phyloP scores from a whole-genome alignment of 2,888 invertebrate genomes.

The Camptogramma bilineatum region DNA sequence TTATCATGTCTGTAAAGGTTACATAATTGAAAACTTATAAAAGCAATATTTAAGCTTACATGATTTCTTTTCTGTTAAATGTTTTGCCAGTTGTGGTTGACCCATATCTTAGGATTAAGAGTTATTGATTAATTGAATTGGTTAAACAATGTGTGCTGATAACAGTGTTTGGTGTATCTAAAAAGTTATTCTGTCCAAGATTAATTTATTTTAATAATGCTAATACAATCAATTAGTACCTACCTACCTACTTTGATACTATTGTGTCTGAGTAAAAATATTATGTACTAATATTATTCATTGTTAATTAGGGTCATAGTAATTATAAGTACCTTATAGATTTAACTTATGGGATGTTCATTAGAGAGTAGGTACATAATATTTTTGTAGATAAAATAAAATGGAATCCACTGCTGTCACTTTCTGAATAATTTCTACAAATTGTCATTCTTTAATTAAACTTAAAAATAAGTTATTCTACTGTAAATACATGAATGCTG shows the following conservation, averaged over 20 bases:
- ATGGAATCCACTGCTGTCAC: background rate
- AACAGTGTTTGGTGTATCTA: conserved; percentile 11
- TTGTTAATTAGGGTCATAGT: background rate
- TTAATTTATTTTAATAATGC: background rate
- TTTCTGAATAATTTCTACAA: background rate
- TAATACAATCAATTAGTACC: background rate
- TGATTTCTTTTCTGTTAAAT: background rate
- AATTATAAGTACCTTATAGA: conserved; percentile 8
- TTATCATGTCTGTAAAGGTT: too few relatives aligned
- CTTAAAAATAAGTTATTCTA: conserved; percentile 15
- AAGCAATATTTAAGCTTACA: too few relatives aligned
- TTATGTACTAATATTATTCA: background rate
- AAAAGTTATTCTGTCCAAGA: conserved; percentile 2
- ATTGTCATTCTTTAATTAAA: background rate
- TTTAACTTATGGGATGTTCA: conserved; percentile 39
- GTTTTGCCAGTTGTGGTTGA: background rate
- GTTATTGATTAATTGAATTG: background rate
- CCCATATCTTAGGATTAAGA: background rate
- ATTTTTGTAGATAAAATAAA: background rate
- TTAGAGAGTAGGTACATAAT: conserved; percentile 25
- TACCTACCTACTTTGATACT: conserved; percentile 5
- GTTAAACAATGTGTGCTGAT: background rate
- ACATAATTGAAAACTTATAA: too few relatives aligned
- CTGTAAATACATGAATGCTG: conserved; percentile 11
- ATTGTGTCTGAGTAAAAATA: conserved; percentile 5